Conservation (phyloP, 2,113 vertebrate species). For the Paradisaea rubra region DNA sequence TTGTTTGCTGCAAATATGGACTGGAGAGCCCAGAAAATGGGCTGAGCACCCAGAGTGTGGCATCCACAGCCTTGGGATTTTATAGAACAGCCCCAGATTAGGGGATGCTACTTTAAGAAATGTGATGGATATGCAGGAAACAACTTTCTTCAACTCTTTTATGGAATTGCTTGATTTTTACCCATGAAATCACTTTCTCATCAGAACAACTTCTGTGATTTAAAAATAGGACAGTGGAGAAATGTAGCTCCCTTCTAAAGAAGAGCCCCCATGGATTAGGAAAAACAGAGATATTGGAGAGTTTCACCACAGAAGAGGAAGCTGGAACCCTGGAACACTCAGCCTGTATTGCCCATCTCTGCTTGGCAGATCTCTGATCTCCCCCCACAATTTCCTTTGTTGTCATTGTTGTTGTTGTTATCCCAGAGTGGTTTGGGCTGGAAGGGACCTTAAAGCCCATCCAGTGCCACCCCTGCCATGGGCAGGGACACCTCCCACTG, state of each 20-base stretch:
- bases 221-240: not conserved
- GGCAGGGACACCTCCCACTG: not conserved
- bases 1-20: fast-evolving
- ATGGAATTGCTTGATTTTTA: not conserved
- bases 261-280: not conserved
- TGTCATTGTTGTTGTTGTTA: not conserved
- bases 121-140: not conserved
- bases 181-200: not conserved
- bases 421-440: not conserved
- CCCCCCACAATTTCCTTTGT: not conserved
- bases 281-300: fast-evolving
- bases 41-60: not conserved
- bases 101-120: not conserved
- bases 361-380: fast-evolving
- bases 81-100: not conserved
- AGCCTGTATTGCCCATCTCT: not conserved
- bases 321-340: not conserved
- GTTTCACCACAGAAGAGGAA: not conserved
- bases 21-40: not conserved
- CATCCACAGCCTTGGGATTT: not conserved
- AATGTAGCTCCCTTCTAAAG: not conserved
- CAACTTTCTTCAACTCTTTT: not conserved
- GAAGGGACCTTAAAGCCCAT: fast-evolving
- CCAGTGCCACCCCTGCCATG: not conserved
- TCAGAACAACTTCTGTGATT: not conserved